These are phyloP conservation scores for Plutella xylostella DNA, from an alignment of 2,888 invertebrate genomes.

Conservation along the genomic window DNA sequence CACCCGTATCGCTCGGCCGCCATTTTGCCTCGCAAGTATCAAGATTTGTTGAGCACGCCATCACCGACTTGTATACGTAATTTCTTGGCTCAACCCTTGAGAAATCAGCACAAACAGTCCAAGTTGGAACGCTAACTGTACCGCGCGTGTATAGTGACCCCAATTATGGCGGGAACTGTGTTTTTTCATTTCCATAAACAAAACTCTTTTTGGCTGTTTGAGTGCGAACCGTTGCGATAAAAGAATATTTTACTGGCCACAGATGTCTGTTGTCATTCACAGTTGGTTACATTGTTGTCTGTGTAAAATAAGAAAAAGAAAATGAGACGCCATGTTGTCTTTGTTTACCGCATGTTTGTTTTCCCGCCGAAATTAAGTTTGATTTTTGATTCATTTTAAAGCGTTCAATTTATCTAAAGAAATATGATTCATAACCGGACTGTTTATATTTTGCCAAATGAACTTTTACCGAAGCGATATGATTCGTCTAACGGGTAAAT, in stretches of 20 bases:
- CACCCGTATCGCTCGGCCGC: no score
- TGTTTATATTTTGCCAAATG: constrained; percentile 61
- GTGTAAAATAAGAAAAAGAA: no score
- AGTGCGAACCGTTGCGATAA: background rate
- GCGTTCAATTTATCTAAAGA: no score
- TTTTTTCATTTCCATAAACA: background rate
- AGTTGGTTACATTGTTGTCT: no score
- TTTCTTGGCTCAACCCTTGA: background rate
- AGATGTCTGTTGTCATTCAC: no score
- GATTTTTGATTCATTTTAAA: background rate
- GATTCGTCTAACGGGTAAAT: constrained; percentile 50
- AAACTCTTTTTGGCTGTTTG: background rate
- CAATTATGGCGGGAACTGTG: background rate
- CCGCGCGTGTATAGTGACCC: background rate
- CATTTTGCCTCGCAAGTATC: background rate
- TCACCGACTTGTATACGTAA: background rate
- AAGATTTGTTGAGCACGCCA: background rate
- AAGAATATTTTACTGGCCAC: no score
- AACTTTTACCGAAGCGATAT: constrained; percentile 58
- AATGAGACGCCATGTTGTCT: background rate
- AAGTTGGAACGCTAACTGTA: background rate
- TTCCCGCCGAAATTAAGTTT: background rate
- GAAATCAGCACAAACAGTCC: constrained; percentile 4
- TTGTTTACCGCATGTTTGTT: background rate
- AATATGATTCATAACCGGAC: constrained; percentile 60